These are phyloP conservation scores for Dolomedes plantarius DNA, from an alignment of 2,888 invertebrate genomes.

Conservation along the genomic window DNA sequence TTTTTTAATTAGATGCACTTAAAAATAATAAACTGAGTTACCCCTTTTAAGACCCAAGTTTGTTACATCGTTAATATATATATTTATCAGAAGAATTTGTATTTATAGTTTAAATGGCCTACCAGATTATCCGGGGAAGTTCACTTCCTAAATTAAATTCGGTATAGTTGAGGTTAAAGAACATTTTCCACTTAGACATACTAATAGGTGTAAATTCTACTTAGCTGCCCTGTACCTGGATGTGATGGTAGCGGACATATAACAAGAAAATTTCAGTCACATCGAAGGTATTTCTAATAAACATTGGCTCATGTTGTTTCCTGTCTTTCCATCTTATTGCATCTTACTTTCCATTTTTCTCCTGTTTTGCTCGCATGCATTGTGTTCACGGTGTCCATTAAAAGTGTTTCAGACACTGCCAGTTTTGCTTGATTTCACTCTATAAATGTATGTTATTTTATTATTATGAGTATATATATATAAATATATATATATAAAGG, in stretches of 20 bases:
- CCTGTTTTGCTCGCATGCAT: constrained; percentile 66
- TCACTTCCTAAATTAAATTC: too few species aligned
- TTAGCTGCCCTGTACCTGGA: constrained; percentile 77
- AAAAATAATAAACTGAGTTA: too few species aligned
- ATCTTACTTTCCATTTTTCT: constrained; percentile 58
- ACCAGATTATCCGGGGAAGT: too few species aligned
- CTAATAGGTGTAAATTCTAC: constrained; percentile 58
- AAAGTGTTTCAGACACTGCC: constrained; percentile 39
- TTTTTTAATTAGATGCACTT: too few species aligned
- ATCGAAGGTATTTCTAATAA: constrained; percentile 74
- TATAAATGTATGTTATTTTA: constrained; percentile 5
- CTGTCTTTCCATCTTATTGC: constrained; percentile 63
- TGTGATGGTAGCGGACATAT: constrained; percentile 77
- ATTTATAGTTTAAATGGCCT: too few species aligned
- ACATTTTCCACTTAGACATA: constrained; percentile 4
- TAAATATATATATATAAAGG: neutral
- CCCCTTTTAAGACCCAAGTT: too few species aligned
- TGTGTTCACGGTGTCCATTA: constrained; percentile 47
- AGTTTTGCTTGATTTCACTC: constrained; percentile 14
- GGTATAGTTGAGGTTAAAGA: neutral
- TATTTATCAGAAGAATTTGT: too few species aligned
- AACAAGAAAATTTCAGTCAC: constrained; percentile 76
- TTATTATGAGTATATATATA: too few species aligned
- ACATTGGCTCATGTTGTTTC: constrained; percentile 63
- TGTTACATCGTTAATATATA: too few species aligned